These are phyloP conservation scores for Nanorana parkeri DNA, from an alignment of 2,113 vertebrate species.

Conservation along the genomic window DNA sequence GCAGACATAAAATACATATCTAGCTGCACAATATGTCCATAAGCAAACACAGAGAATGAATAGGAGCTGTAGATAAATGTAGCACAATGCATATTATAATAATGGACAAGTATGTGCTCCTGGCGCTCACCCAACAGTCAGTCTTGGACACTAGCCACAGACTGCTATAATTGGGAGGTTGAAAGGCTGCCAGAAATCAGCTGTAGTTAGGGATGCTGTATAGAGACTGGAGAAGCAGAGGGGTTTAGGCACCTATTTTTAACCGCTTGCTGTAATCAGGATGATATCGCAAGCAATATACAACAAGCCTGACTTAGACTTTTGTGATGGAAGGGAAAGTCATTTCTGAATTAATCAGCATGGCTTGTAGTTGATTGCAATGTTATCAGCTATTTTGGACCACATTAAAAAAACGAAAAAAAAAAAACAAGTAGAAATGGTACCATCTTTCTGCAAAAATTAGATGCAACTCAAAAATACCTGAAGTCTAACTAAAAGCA, in stretches of 20 bases:
- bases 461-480: background rate
- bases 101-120: conserved; percentile 45
- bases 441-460: background rate
- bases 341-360: conserved; percentile 26
- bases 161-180: conserved; percentile 44
- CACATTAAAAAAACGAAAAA: background rate
- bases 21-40: conserved; percentile 1
- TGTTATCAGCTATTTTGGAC: conserved; percentile 32
- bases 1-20: conserved; percentile 35
- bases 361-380: conserved; percentile 20
- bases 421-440: background rate
- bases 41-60: conserved; percentile 31
- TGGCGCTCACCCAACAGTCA: conserved; percentile 30
- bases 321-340: conserved; percentile 10
- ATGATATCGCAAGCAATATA: conserved; percentile 16
- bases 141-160: conserved; percentile 14
- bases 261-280: conserved; percentile 23
- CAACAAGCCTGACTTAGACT: background rate
- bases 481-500: background rate
- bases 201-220: conserved; percentile 12
- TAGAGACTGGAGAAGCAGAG: background rate
- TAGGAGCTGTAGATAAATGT: conserved; percentile 41
- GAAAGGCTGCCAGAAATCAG: conserved; percentile 21
- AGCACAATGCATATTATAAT: conserved; percentile 54
- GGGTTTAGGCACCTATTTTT: conserved; percentile 32